Evolutionary conservation across 2,113 vertebrate genomes (phyloP), one percentile per base, ranked within the genome.

Genomic region (Prunella fulvescens): DNA sequence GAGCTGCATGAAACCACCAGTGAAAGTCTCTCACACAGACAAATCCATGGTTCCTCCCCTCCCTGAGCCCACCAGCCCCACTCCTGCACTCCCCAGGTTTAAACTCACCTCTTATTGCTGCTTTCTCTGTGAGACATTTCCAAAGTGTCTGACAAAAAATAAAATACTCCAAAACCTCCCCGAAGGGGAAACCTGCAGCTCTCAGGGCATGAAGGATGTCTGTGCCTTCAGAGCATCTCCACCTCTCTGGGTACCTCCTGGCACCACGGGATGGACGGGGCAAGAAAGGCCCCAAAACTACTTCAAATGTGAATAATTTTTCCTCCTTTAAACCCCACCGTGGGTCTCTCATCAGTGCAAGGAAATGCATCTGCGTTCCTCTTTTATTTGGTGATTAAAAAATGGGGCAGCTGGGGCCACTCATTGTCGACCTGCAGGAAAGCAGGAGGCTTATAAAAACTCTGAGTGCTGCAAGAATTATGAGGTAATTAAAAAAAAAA

Each of bases 401-500:
- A 93, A 88, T 0, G 1, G 42, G 81, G 87, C 76, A 94, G 65
- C 74, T 87, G 90, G 85, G 93, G 85, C 40, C 74, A 42, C 45
- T 86, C 53, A 19, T 50, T 90, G 44, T 14, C 80, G 95, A 84
- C 91, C 95, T 95, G 14, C 48, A 84, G 79, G 78, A 64, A 60
- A 86, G 65, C 93, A 93, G 89, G 48, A 84, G 92, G 71, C 81
- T 95, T 93, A 80, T 95, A 95, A 95, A 95, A 94, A 48, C 53
- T 47, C 76, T 16, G 87, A 91, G 90, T 84, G 92, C 90, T 88
- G 82, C 82, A 95, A 65, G 73, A 94, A 94, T 96, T 95, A 96
- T 3, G 84, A 96, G 92, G 85, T 70, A 96, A 95, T 97, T 96
- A 94, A 95, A 85, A 50, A 94, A 94, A 57, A 92, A 92, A 91